A percentile compares a stretch with the other conserved stretches of the same genome.
Evolutionary conservation across 2,113 vertebrate species (phyloP).

Genomic region (Pionites leucogaster): DNA sequence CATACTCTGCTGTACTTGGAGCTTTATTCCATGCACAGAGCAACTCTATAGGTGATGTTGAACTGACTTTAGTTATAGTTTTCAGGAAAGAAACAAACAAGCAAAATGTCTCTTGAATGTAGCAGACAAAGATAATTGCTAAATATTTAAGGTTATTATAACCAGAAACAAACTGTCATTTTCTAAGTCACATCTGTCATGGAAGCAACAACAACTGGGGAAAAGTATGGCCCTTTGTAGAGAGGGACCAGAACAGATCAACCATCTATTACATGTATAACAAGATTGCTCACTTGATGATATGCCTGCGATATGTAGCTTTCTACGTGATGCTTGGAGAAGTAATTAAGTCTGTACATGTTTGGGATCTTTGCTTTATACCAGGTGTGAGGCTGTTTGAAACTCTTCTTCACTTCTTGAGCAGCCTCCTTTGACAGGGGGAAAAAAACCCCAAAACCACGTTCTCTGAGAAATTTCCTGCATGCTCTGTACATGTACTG

Average conservation of each 20-base stretch:
- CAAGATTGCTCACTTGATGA: not conserved
- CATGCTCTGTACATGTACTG: rapidly evolving
- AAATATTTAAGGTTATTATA: not conserved
- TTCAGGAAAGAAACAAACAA: not conserved
- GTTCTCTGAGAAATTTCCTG: not conserved
- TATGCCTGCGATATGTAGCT: not conserved
- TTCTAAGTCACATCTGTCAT: not conserved
- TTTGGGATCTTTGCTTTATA: not conserved
- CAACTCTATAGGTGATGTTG: not conserved
- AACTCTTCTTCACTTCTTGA: not conserved
- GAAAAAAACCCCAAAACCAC: not conserved
- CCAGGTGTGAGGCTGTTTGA: not conserved
- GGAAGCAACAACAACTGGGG: not conserved
- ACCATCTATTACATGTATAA: not conserved
- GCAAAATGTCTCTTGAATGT: not conserved
- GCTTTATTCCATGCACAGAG: not conserved
- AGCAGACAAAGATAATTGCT: not conserved
- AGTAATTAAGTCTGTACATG: not conserved
- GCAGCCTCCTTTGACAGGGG: not conserved
- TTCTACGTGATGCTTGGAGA: not conserved
- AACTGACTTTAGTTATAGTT: not conserved
- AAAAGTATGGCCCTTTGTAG: not conserved
- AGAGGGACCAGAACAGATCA: not conserved
- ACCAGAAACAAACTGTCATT: not conserved
- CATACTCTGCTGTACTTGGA: not conserved